A percentile compares a stretch with the other conserved stretches of the same genome.
Evolutionary conservation across 1,140 invertebrate species (phyloP).

Genomic region (Eupristina koningsbergeri): DNA sequence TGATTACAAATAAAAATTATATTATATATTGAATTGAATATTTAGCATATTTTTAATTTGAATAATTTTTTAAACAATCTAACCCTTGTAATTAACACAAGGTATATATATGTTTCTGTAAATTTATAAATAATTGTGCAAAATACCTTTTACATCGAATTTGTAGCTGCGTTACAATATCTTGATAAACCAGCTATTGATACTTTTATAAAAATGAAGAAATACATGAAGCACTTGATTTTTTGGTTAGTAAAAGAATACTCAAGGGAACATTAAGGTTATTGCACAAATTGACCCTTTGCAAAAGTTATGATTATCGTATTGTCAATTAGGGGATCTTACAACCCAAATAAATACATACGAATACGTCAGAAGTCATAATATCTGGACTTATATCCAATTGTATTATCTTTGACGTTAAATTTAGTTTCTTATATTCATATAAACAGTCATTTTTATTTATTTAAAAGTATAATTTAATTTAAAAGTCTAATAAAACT

Average conservation of each 20-base stretch:
- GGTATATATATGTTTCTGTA: too few species aligned
- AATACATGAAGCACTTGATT: not conserved
- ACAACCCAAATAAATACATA: not conserved
- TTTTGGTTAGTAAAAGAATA: not conserved
- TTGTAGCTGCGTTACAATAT: not conserved
- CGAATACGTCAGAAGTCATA: slow-evolving; percentile 1
- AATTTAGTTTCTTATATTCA: not conserved
- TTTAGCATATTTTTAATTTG: too few species aligned
- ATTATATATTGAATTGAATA: too few species aligned
- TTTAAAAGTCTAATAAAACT: too few species aligned
- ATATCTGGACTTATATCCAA: slow-evolving; percentile 31
- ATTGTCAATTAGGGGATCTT: slow-evolving; percentile 1
- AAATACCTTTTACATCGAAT: too few species aligned
- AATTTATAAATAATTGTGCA: too few species aligned
- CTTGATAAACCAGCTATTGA: not conserved
- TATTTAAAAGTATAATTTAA: not conserved
- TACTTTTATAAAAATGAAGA: not conserved
- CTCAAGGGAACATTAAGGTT: not conserved
- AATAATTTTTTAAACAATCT: too few species aligned
- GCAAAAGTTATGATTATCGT: slow-evolving; percentile 37
- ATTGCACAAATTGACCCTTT: not conserved
- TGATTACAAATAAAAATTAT: too few species aligned
- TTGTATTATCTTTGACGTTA: slow-evolving; percentile 10
- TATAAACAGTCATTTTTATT: not conserved
- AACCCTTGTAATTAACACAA: too few species aligned